A percentile compares a stretch with the other conserved stretches of the same genome.
phyloP scores from a whole-genome alignment of 2,888 invertebrate species.

The Orgyia antiqua region DNA sequence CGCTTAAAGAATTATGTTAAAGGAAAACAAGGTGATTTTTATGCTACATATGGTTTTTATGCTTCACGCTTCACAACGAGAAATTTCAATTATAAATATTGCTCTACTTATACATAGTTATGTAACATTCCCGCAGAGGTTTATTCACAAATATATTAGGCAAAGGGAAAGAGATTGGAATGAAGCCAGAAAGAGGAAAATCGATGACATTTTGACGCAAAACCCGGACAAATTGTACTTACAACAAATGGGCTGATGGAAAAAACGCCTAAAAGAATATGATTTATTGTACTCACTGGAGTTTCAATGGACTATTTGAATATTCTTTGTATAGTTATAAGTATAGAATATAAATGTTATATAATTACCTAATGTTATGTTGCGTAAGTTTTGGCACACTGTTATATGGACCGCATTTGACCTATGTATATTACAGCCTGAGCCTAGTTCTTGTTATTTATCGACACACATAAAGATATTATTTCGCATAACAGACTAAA shows the following conservation, averaged over 20 bases:
- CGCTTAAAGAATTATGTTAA: too few species aligned
- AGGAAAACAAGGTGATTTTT: too few species aligned
- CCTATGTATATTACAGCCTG: background rate
- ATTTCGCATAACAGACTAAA: too few species aligned
- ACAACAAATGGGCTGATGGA: conserved; percentile 23
- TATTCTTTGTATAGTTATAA: conserved; percentile 4
- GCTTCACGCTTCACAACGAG: too few species aligned
- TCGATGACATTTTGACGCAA: conserved; percentile 52
- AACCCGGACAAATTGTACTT: conserved; percentile 30
- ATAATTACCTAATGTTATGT: conserved; percentile 1
- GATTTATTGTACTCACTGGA: conserved; percentile 22
- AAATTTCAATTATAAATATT: too few species aligned
- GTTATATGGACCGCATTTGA: background rate
- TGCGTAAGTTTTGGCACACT: conserved; percentile 2
- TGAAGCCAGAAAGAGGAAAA: conserved; percentile 56
- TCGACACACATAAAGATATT: too few species aligned
- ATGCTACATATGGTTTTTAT: too few species aligned
- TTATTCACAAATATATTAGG: conserved; percentile 62
- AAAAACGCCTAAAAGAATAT: conserved; percentile 22
- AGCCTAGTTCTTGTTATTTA: background rate
- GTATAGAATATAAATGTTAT: conserved; percentile 1
- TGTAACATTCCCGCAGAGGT: conserved; percentile 36
- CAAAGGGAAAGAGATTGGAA: conserved; percentile 58
- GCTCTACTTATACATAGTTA: conserved; percentile 43
- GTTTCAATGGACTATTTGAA: conserved; percentile 13